phyloP scores from a whole-genome alignment of 2,113 vertebrate genomes.

The Cyprinodon tularosa region DNA sequence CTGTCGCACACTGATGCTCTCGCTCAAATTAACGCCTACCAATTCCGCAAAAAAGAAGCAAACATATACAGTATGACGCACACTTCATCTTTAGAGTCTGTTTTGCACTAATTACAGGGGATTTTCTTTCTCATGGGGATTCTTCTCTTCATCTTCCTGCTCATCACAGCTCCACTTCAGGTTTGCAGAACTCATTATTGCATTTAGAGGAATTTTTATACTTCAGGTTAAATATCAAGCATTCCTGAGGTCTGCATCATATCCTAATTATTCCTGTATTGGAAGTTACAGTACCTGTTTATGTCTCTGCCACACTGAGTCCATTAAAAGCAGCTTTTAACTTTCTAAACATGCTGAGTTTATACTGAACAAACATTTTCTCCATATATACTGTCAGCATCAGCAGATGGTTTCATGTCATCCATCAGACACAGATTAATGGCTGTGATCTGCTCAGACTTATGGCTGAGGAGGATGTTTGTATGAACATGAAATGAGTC shows the following conservation, averaged over 20 bases:
- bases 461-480: neutral
- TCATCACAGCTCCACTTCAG: conserved; percentile 11
- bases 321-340: neutral
- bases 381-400: neutral
- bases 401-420: neutral
- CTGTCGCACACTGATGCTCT: conserved; percentile 22
- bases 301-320: neutral
- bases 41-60: neutral
- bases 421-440: neutral
- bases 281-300: neutral
- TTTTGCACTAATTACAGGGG: conserved; percentile 41
- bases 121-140: conserved; percentile 1
- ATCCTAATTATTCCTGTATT: neutral
- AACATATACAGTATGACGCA: neutral
- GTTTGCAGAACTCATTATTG: neutral
- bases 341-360: neutral
- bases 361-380: neutral
- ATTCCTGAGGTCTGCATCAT: neutral
- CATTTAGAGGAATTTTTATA: neutral
- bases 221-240: neutral
- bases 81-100: conserved; percentile 19
- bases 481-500: neutral
- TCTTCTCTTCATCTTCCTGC: conserved; percentile 6
- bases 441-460: neutral
- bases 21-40: conserved; percentile 5